Evolutionary conservation across 2,888 invertebrate species (phyloP).

Genomic region (Oithona nana): DNA sequence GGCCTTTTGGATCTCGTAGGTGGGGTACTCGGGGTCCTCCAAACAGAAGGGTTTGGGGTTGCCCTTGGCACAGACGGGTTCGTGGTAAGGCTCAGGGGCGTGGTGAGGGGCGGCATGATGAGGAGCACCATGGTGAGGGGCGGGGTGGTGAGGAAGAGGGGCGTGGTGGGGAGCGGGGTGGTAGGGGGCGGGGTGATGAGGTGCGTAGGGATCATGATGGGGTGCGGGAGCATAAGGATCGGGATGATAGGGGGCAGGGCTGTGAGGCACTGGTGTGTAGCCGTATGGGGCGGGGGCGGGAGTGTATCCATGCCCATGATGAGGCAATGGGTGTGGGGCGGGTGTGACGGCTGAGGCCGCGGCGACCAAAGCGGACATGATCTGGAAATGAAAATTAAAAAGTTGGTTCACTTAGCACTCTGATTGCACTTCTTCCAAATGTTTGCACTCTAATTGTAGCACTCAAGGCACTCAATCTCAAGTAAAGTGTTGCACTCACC

Average conservation of each 20-base stretch:
- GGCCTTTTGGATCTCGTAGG: conserved; percentile 19
- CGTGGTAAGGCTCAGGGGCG: background rate
- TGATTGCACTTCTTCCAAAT: background rate
- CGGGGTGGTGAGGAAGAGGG: background rate
- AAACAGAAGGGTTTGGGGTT: conserved; percentile 18
- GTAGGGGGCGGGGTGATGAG: background rate
- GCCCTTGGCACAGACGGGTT: conserved; percentile 6
- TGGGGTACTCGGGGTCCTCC: conserved; percentile 20
- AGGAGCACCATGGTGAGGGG: background rate
- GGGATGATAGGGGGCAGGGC: background rate
- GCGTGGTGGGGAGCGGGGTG: background rate
- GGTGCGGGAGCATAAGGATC: background rate
- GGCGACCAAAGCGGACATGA: background rate
- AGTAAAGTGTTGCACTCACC: background rate
- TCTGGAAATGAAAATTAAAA: background rate
- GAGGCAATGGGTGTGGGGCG: too few relatives aligned
- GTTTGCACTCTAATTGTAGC: background rate
- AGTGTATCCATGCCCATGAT: background rate
- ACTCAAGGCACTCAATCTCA: background rate
- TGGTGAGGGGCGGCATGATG: background rate
- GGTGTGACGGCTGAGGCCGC: background rate
- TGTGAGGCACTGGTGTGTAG: conserved; percentile 11
- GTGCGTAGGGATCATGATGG: background rate
- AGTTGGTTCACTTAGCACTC: background rate
- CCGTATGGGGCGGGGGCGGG: conserved; percentile 12